Percentiles rank a stretch among this genome's conserved stretches.
phyloP scores from a whole-genome alignment of 2,797 vertebrate species.

The Manis pentadactyla region DNA sequence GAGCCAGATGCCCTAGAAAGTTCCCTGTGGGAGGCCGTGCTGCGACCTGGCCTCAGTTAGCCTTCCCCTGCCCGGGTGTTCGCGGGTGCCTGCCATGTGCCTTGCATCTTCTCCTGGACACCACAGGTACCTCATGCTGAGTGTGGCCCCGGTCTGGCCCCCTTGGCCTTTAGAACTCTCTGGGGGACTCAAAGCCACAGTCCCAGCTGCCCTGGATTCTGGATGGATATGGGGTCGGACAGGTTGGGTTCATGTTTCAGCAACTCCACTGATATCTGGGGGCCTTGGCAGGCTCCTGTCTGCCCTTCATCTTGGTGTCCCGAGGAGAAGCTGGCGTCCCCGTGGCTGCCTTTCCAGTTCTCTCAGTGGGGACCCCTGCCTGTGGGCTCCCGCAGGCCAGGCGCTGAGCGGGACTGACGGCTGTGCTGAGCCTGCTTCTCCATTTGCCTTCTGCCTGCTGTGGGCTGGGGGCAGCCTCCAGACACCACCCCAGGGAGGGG shows the following conservation, averaged over 20 bases:
- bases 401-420: neutral
- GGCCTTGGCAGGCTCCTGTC: neutral
- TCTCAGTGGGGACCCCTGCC: neutral
- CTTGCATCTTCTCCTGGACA: fast-evolving
- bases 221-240: no score
- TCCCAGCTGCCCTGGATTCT: neutral
- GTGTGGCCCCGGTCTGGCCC: neutral
- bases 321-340: neutral
- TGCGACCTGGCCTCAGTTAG: fast-evolving
- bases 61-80: fast-evolving
- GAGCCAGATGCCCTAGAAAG: fast-evolving
- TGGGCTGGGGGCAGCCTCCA: neutral
- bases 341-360: neutral
- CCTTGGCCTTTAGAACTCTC: neutral
- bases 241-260: neutral
- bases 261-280: no score
- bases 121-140: fast-evolving
- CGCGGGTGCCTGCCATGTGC: fast-evolving
- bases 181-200: fast-evolving
- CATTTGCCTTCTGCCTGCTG: neutral
- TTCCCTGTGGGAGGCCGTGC: fast-evolving
- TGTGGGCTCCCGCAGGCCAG: neutral
- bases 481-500: neutral
- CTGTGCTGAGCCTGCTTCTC: neutral
- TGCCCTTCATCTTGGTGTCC: neutral